These are phyloP conservation scores for Desmodus rotundus DNA, from an alignment of 2,113 vertebrate species.

Conservation along the genomic window DNA sequence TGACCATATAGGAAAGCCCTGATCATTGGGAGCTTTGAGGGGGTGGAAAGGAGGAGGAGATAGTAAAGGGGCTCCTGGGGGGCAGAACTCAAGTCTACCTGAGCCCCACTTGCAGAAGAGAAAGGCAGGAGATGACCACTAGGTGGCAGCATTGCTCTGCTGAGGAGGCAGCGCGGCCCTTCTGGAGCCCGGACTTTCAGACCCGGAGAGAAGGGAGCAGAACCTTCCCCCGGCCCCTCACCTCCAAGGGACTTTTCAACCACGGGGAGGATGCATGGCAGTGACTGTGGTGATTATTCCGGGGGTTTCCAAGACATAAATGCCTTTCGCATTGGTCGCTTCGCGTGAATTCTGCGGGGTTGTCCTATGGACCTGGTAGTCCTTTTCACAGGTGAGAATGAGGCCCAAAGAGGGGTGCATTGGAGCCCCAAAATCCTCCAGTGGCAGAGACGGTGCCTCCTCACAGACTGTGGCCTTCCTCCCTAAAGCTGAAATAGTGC, in stretches of 20 bases:
- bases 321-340: accelerated
- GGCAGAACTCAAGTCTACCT: accelerated
- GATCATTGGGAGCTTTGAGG: accelerated
- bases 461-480: not conserved
- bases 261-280: accelerated
- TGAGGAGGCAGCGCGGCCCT: accelerated
- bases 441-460: accelerated
- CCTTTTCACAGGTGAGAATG: not conserved
- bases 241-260: accelerated
- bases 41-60: accelerated
- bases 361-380: too few species aligned
- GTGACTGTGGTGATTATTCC: too few species aligned
- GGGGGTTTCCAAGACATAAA: not conserved
- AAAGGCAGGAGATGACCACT: accelerated
- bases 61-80: accelerated
- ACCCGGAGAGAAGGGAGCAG: accelerated
- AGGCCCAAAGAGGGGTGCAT: accelerated
- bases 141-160: constrained; percentile 61
- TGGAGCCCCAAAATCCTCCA: not conserved
- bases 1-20: not conserved
- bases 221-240: accelerated
- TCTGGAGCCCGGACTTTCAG: accelerated
- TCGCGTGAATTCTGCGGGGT: accelerated
- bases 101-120: not conserved
- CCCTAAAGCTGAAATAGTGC: not conserved